Base-by-base conservation (phyloP, 2,888 invertebrate species). In the Mongoloraphidia duomilia region DNA sequence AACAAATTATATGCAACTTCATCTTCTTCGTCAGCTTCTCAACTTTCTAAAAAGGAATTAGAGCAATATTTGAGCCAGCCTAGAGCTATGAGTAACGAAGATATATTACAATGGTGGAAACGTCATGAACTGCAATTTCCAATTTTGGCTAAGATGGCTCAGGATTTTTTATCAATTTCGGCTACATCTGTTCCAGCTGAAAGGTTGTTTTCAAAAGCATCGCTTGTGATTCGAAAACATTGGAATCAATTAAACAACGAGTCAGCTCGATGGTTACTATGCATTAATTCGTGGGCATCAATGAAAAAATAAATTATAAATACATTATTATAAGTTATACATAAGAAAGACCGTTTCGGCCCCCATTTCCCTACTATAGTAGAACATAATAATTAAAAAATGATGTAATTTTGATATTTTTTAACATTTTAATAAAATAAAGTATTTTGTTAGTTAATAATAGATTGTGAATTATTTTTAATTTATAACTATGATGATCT, bases 151-250 rank as follows among this genome's bases (percentile, higher is more conserved):
- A 47, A 41, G 46, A 55, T 55, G 54, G 54, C 53, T n/a, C 47
- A 47, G 10, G 53, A 52, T 44, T 53, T 53, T 39, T 47, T 53
- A 9, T 34, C 48, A 9, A 54, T 53, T 41, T 34, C 48, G 9
- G 55, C 55, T 34, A 55, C 51, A 43, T 53, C 54, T n/a, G 52
- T 51, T 14, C 47, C 55, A 12, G 48, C 47, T 13, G 52, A 54
- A 49, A 47, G 53, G 39, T 40, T 54, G 42, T 55, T 52, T 50
- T 53, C 52, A 35, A 40, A 40, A 37, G 54, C 50, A 10, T 36
- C 50, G 10, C 46, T 54, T 13, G 44, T 46, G 8, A 52, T 55
- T 34, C 26, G 52, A 2, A 56, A 55, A 34, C 53, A 53, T 44
- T 44, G 50, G 12, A 54, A 52, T 34, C 26, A 50, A 33, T 45